Evolutionary conservation across 2,888 invertebrate species (phyloP).

Genomic region (Aphidoletes aphidimyza): DNA sequence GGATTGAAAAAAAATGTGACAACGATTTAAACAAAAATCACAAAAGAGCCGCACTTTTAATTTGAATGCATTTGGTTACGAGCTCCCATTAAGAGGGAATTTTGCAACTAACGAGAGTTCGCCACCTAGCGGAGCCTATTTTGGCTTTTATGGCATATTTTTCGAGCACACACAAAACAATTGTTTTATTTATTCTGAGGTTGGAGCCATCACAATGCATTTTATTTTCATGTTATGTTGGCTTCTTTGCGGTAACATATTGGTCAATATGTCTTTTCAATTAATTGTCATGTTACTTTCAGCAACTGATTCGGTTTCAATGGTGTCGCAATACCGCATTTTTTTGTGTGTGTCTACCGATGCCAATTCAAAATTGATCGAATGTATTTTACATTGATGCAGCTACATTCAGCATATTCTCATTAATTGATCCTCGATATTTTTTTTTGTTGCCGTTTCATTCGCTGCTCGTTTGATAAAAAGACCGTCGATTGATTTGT

Average conservation of each 20-base stretch:
- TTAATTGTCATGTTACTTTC: slow-evolving; percentile 21
- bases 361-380: background rate
- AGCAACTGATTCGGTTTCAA: background rate
- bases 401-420: background rate
- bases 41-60: too few species aligned
- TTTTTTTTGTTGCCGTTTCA: background rate
- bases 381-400: background rate
- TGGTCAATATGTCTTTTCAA: slow-evolving; percentile 43
- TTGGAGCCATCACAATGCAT: background rate
- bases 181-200: slow-evolving; percentile 26
- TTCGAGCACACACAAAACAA: background rate
- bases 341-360: background rate
- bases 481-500: background rate
- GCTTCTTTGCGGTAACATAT: slow-evolving; percentile 12
- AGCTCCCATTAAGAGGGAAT: too few species aligned
- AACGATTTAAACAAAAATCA: too few species aligned
- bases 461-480: background rate
- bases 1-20: too few species aligned
- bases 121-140: too few species aligned
- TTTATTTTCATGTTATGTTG: background rate
- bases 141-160: background rate
- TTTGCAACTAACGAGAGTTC: too few species aligned
- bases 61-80: too few species aligned
- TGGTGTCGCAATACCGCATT: background rate
- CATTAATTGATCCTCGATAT: background rate